These are phyloP conservation scores for Acanthosoma haemorrhoidale DNA, from an alignment of 2,888 invertebrate genomes.

Conservation along the genomic window DNA sequence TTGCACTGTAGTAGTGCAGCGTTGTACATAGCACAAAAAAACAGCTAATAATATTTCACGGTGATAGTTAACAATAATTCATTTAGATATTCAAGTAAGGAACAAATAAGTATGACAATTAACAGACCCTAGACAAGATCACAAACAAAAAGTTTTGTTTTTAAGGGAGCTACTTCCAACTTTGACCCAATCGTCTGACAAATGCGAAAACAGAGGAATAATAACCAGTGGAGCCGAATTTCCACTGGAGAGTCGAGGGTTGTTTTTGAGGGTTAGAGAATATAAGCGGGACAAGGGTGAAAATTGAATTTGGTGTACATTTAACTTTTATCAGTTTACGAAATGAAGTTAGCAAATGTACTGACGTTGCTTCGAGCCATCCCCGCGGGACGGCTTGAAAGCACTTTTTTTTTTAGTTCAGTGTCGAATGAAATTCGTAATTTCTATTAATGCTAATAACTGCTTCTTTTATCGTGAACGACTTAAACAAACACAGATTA, in stretches of 20 bases:
- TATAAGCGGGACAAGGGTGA: slow-evolving; percentile 5
- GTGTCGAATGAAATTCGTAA: not conserved
- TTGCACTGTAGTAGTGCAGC: too few species aligned
- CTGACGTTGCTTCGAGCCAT: not conserved
- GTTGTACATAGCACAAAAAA: too few species aligned
- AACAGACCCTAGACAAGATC: too few species aligned
- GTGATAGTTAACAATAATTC: too few species aligned
- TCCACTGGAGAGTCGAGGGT: not conserved
- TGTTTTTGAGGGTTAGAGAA: slow-evolving; percentile 5
- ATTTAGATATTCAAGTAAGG: too few species aligned
- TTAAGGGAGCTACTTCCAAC: too few species aligned
- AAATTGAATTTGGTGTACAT: slow-evolving; percentile 12
- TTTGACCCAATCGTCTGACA: too few species aligned
- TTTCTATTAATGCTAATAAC: not conserved
- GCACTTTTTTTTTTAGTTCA: not conserved
- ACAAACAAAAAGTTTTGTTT: too few species aligned
- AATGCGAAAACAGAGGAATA: not conserved
- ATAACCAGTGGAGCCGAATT: not conserved
- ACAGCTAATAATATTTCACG: too few species aligned
- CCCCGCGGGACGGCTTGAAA: not conserved
- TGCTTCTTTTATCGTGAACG: too few species aligned
- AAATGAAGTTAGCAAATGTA: slow-evolving; percentile 8
- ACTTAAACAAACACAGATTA: too few species aligned
- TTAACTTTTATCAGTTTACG: slow-evolving; percentile 14
- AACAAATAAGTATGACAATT: too few species aligned